Evolutionary conservation across 92 coral and sea anemone species (phyloP).

Genomic region (Plumapathes pennacea): DNA sequence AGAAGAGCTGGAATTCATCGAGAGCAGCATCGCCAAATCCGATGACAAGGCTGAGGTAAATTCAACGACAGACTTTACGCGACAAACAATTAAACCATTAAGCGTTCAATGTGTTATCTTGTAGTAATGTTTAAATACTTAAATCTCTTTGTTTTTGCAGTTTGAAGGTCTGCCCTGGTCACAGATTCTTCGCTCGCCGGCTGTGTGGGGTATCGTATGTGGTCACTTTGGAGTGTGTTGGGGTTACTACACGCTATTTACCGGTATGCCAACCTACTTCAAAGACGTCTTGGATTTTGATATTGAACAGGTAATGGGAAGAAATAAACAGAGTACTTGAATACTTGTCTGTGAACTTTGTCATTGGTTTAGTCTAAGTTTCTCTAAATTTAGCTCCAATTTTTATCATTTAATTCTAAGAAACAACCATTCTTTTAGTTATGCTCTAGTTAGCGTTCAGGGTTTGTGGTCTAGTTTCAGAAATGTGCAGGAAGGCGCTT

Average conservation of each 20-base stretch:
- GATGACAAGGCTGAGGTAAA: conserved; percentile 69
- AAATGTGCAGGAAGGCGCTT: too few species aligned
- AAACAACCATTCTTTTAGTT: too few species aligned
- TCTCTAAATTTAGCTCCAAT: too few species aligned
- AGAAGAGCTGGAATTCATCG: conserved; percentile 77
- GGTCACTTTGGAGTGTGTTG: conserved; percentile 99
- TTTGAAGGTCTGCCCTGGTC: conserved; percentile 91
- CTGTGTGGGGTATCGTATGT: conserved; percentile 94
- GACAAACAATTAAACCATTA: too few species aligned
- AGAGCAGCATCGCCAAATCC: conserved; percentile 73
- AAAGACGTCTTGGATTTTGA: conserved; percentile 90
- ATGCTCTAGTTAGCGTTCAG: too few species aligned
- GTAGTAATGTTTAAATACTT: not conserved
- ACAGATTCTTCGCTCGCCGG: conserved; percentile 71
- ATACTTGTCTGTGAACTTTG: too few species aligned
- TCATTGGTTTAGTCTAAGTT: too few species aligned
- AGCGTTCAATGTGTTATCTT: not conserved
- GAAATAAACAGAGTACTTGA: too few species aligned
- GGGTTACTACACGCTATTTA: conserved; percentile 96
- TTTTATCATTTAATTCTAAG: too few species aligned
- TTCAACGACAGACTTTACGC: too few species aligned
- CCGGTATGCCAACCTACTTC: conserved; percentile 97
- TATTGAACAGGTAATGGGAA: conserved; percentile 89
- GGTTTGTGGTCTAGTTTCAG: too few species aligned
- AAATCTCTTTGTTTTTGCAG: conserved; percentile 49